Evolutionary conservation across 35 echinoderm and acorn worm species (phyloP).

Genomic region (Heliocidaris erythrogramma): DNA sequence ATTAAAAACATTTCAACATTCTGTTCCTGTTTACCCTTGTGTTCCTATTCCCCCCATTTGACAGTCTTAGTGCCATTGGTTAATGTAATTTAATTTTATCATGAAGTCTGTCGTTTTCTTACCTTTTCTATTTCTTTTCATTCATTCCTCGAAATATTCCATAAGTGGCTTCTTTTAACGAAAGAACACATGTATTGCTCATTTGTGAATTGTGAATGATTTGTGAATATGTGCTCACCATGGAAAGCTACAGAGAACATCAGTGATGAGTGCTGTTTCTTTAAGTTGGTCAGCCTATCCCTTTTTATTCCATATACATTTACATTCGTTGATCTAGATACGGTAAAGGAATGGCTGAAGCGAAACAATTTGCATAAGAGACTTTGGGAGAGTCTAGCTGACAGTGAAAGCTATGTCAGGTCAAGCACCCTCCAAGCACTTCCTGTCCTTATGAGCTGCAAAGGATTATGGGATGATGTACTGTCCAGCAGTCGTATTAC

Average conservation of each 20-base stretch:
- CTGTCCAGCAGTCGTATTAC: not conserved
- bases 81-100: no score
- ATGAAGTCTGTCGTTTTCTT: no score
- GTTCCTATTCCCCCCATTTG: no score
- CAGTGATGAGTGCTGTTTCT: no score
- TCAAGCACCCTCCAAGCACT: not conserved
- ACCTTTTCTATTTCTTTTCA: no score
- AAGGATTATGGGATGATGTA: constrained; percentile 10
- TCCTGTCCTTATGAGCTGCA: not conserved
- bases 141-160: no score
- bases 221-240: not conserved
- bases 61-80: no score
- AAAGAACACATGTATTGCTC: not conserved
- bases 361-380: constrained; percentile 15
- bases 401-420: constrained; percentile 41
- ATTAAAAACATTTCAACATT: no score
- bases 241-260: not conserved
- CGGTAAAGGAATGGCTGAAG: constrained; percentile 8
- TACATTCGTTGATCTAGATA: not conserved
- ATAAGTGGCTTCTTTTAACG: not conserved
- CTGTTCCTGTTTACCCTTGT: no score
- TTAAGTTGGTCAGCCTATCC: not conserved
- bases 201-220: not conserved
- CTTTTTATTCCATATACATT: not conserved
- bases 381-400: constrained; percentile 45